Evolutionary conservation across 2,888 invertebrate species (phyloP).

Genomic region (Cephus pygmeus): DNA sequence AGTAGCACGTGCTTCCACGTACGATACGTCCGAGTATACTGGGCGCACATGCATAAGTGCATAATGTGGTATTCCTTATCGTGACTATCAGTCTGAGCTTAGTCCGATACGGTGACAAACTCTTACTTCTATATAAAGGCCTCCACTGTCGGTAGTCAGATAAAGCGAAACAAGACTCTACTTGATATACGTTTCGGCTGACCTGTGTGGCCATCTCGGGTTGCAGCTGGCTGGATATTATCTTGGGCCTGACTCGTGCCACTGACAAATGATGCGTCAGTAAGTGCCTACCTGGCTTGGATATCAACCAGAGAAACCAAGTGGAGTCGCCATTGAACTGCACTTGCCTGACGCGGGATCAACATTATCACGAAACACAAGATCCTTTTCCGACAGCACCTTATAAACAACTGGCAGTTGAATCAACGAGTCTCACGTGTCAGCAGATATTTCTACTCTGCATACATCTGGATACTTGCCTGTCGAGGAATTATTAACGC

Average conservation of each 20-base stretch:
- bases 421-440: background rate
- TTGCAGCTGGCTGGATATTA: conserved; percentile 33
- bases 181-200: conserved; percentile 37
- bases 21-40: background rate
- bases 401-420: background rate
- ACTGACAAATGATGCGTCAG: conserved; percentile 33
- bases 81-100: background rate
- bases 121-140: background rate
- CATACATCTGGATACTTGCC: background rate
- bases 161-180: conserved; percentile 23
- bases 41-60: background rate
- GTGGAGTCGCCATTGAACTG: background rate
- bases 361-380: background rate
- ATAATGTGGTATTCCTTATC: background rate
- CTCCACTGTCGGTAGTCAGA: conserved; percentile 6
- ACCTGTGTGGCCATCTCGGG: conserved; percentile 31
- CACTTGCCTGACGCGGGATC: background rate
- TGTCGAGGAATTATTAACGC: background rate
- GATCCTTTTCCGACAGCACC: background rate
- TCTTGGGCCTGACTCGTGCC: conserved; percentile 13
- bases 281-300: background rate
- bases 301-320: background rate
- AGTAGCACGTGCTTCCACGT: background rate
- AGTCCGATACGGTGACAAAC: background rate
- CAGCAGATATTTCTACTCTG: background rate